Evolutionary conservation across 2,113 vertebrate genomes (phyloP).

Genomic region (Lophochroa leadbeateri): DNA sequence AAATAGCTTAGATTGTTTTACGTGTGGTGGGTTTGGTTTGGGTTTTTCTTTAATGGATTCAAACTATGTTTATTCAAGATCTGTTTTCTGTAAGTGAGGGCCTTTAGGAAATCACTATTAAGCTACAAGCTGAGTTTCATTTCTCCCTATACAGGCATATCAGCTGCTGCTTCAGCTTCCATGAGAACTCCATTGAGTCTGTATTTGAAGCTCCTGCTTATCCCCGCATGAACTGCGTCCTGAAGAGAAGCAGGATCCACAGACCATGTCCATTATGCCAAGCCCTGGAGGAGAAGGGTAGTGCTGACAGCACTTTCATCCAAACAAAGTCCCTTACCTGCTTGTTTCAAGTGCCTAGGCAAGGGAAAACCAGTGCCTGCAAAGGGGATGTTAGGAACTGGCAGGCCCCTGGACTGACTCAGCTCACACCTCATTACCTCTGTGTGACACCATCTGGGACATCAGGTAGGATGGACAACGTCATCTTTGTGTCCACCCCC

Average conservation of each 20-base stretch:
- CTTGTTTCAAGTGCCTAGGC: not conserved
- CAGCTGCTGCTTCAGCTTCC: not conserved
- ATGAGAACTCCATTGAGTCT: accelerated
- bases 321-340: not conserved
- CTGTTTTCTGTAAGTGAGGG: not conserved
- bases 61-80: accelerated
- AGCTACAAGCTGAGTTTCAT: not conserved
- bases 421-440: not conserved
- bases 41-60: not conserved
- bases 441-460: accelerated
- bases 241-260: not conserved
- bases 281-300: not conserved
- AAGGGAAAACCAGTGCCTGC: not conserved
- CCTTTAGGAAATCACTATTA: not conserved
- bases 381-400: not conserved
- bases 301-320: not conserved
- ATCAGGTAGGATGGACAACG: not conserved
- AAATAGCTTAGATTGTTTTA: not conserved
- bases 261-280: not conserved
- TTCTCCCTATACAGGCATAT: not conserved
- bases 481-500: accelerated
- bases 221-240: not conserved
- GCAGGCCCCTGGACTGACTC: not conserved
- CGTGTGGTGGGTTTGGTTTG: not conserved
- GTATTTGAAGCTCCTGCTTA: not conserved